Evolutionary conservation across 2,888 invertebrate genomes (phyloP), one percentile per base, ranked within the genome.

Genomic region (Hypolimnas misippus): DNA sequence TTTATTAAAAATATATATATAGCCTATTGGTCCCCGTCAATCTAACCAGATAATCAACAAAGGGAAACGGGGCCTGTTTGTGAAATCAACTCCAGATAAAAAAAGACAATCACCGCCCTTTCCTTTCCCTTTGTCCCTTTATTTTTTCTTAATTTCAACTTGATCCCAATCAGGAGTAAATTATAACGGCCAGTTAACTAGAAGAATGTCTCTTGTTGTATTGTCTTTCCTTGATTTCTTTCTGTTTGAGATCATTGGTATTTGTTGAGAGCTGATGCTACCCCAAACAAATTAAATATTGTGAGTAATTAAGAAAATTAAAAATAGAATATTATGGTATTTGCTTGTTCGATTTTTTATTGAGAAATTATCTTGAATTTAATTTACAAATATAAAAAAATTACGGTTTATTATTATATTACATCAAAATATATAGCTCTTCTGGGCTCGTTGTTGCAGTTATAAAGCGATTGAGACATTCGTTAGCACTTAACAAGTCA

Each of bases 151-250:
- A 90, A 91, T 92, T 92, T 88, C 84, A 78, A 85, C 78, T 87
- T 89, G 91, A 92, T 92, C 88, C 81, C 89, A 90, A 92, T 92
- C 91, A 88, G 83, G 82, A 86, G 87, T 89, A 90, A 90, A 90
- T 91, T 90, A 89, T 90, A 91, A 90, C 87, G 87, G 89, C 78
- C 83, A 87, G 84, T 89, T 87, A 87, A 86, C 87, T 89, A 85
- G 83, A 84, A 83, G 87, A 87, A 87, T 87, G 87, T 81, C 83
- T 82, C 79, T 73, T 49, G 25, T 74, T 84, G 88, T 90, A 86
- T 89, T 90, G 89, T 90, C 81, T 82, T 75, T 75, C 74, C 72
- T 79, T 77, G 78, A 83, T 83, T 82, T 83, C 82, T 82, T 81
- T 80, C 76, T 75, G 76, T 76, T 81, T 77, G 73, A 61, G 61